Evolutionary conservation across 37 sponge, comb jelly and placozoan genomes (phyloP).

Genomic region (Crambe crambe): DNA sequence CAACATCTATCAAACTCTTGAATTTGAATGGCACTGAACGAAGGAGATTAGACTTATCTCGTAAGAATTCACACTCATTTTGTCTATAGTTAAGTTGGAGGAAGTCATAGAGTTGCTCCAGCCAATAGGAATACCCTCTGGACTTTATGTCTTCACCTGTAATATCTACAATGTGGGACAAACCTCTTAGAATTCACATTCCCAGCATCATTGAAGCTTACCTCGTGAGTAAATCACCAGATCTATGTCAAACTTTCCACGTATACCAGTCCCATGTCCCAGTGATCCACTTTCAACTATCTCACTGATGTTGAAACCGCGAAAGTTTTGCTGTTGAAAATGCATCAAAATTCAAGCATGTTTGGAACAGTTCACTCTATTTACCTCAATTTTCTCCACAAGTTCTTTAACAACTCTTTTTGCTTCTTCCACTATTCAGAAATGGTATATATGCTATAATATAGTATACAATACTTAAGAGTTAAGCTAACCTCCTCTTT

Average conservation of each 20-base stretch:
- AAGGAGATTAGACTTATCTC: no score
- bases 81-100: background rate
- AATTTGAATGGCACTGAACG: slow-evolving; percentile 5
- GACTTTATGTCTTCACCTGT: background rate
- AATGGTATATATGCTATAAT: no score
- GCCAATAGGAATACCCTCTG: slow-evolving; percentile 17
- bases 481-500: no score
- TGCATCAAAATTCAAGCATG: no score
- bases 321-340: background rate
- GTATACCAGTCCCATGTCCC: slow-evolving; percentile 62
- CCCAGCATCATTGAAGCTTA: background rate
- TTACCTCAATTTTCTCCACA: background rate
- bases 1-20: slow-evolving; percentile 28
- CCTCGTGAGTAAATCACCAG: slow-evolving; percentile 54
- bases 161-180: background rate
- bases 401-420: background rate
- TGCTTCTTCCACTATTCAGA: no score
- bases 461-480: no score
- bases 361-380: no score
- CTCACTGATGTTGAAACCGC: slow-evolving; percentile 16
- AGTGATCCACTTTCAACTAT: slow-evolving; percentile 44
- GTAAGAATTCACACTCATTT: no score
- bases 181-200: background rate
- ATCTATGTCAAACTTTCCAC: slow-evolving; percentile 56
- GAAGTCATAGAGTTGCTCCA: background rate